phyloP scores from a whole-genome alignment of 2,113 vertebrate species.

The Corythornis madagascariensis region DNA sequence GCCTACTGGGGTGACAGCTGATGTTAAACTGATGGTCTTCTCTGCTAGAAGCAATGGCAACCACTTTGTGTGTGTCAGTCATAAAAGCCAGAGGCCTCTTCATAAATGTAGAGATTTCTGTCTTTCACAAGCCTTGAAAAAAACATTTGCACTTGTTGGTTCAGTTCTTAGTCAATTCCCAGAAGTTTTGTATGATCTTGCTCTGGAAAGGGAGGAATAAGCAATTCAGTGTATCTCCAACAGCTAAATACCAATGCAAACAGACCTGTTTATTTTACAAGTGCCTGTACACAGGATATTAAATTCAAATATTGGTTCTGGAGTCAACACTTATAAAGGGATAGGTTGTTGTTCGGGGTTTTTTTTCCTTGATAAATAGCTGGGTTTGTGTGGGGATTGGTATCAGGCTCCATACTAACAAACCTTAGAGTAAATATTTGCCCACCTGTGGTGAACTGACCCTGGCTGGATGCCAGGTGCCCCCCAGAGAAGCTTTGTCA shows the following conservation, averaged over 20 bases:
- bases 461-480: neutral
- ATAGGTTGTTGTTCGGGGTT: neutral
- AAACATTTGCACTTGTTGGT: neutral
- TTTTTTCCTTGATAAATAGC: neutral
- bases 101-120: neutral
- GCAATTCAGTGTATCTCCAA: neutral
- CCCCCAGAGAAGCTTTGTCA: neutral
- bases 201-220: neutral
- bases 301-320: conserved; percentile 58
- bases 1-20: neutral
- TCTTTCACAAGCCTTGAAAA: neutral
- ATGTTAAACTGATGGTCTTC: neutral
- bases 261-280: conserved; percentile 15
- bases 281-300: conserved; percentile 17
- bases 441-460: neutral
- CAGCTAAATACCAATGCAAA: neutral
- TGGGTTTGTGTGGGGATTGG: neutral
- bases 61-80: neutral
- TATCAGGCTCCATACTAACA: neutral
- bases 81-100: neutral
- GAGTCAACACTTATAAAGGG: neutral
- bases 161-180: neutral
- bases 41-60: neutral
- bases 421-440: conserved; percentile 4
- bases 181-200: neutral